Evolutionary conservation across 37 sponge, comb jelly and placozoan genomes (phyloP).

Genomic region (Spongilla lacustris): DNA sequence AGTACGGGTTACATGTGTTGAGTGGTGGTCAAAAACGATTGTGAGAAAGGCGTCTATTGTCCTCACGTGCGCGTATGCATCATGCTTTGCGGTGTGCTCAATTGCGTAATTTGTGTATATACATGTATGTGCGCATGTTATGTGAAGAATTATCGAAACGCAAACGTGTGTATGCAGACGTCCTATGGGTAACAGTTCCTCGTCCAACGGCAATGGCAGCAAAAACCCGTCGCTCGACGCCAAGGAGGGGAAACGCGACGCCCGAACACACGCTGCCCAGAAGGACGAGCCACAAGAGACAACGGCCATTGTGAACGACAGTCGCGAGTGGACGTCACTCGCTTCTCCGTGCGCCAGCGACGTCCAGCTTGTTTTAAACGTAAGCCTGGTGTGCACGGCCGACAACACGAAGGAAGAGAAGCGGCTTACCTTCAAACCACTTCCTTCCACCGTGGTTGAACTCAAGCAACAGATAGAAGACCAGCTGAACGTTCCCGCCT

Average conservation of each 20-base stretch:
- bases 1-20: too few species aligned
- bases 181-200: too few species aligned
- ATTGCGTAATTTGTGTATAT: too few species aligned
- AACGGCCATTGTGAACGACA: background rate
- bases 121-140: too few species aligned
- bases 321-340: background rate
- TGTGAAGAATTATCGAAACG: too few species aligned
- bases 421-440: background rate
- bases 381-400: background rate
- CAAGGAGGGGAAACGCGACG: background rate
- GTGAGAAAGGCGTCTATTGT: too few species aligned
- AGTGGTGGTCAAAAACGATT: too few species aligned
- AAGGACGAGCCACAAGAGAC: background rate
- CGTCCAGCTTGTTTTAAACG: background rate
- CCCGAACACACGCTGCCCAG: background rate
- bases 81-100: too few species aligned
- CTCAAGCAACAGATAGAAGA: constrained; percentile 18
- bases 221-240: too few species aligned
- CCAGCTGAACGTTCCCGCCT: constrained; percentile 25
- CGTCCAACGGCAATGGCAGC: too few species aligned
- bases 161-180: too few species aligned
- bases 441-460: background rate
- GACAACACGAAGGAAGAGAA: background rate
- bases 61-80: too few species aligned
- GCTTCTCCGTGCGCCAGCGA: background rate